These are phyloP conservation scores for Poecilia gillii DNA, from an alignment of 2,797 vertebrate genomes.

Conservation along the genomic window DNA sequence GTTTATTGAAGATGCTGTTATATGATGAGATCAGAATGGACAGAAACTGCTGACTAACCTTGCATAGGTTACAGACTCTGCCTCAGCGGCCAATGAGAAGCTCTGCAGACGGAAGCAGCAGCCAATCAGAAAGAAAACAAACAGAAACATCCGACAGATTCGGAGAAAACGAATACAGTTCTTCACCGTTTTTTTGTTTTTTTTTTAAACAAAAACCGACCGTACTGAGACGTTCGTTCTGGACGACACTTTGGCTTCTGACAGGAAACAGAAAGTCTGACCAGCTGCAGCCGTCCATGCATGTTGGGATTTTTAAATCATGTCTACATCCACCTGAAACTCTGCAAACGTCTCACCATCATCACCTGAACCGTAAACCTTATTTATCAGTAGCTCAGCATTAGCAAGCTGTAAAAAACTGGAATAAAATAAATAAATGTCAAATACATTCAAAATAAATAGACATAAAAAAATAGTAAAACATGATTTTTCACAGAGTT, in stretches of 20 bases:
- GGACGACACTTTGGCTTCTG: constrained; percentile 48
- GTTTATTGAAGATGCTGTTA: constrained; percentile 90
- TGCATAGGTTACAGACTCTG: constrained; percentile 90
- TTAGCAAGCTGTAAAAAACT: neutral
- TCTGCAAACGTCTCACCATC: neutral
- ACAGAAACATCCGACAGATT: constrained; percentile 42
- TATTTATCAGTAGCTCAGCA: neutral
- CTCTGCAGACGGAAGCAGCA: constrained; percentile 65
- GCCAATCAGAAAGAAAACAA: constrained; percentile 54
- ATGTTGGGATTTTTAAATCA: neutral
- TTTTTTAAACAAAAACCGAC: constrained; percentile 1
- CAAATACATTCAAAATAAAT: neutral
- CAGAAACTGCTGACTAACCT: constrained; percentile 81
- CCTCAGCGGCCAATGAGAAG: constrained; percentile 78
- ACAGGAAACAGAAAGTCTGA: constrained; percentile 28
- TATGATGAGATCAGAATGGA: constrained; percentile 86
- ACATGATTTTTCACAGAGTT: neutral
- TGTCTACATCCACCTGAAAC: neutral
- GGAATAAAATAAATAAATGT: neutral
- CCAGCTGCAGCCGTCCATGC: neutral
- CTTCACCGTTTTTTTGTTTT: neutral
- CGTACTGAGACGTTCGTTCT: constrained; percentile 1
- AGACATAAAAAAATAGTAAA: neutral
- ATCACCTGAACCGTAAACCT: neutral
- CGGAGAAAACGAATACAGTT: constrained; percentile 21